A percentile compares a stretch with the other conserved stretches of the same genome.
Evolutionary conservation across 2,113 vertebrate species (phyloP).

Genomic region (Mormoops blainvillei): DNA sequence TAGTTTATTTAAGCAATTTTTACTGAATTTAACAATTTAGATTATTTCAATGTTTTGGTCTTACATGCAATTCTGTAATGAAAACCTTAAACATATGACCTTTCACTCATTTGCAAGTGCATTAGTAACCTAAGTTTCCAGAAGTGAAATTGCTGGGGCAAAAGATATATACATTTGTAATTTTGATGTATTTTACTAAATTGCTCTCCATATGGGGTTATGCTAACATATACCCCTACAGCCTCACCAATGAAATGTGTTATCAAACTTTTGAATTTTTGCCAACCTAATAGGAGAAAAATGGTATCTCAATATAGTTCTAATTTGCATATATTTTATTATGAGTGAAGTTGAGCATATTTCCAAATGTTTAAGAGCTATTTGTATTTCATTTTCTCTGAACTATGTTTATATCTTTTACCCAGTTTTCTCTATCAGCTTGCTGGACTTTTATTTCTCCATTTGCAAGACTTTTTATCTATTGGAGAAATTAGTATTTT

Average conservation of each 20-base stretch:
- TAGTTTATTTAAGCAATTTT: constrained; percentile 29
- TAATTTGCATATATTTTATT: constrained; percentile 62
- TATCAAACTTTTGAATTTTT: constrained; percentile 59
- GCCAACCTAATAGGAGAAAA: constrained; percentile 59
- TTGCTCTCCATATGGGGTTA: constrained; percentile 68
- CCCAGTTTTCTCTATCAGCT: constrained; percentile 31
- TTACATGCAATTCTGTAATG: constrained; percentile 31
- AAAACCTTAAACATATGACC: constrained; percentile 44
- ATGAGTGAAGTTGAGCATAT: constrained; percentile 33
- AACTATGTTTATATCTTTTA: constrained; percentile 41
- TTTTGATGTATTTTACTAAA: constrained; percentile 71
- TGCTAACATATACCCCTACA: constrained; percentile 60
- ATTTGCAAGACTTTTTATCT: background rate
- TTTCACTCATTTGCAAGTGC: constrained; percentile 48
- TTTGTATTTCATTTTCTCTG: constrained; percentile 54
- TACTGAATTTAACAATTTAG: constrained; percentile 11
- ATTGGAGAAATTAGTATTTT: background rate
- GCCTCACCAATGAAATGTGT: constrained; percentile 22
- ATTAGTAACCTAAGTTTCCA: constrained; percentile 57
- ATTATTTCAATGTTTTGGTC: constrained; percentile 2
- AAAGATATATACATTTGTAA: constrained; percentile 65
- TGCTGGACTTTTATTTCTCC: constrained; percentile 31
- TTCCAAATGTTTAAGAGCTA: constrained; percentile 51
- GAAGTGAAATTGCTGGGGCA: constrained; percentile 46
- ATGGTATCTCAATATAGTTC: constrained; percentile 49